These are phyloP conservation scores for Andrena dorsata DNA, from an alignment of 2,888 invertebrate genomes.

Conservation along the genomic window DNA sequence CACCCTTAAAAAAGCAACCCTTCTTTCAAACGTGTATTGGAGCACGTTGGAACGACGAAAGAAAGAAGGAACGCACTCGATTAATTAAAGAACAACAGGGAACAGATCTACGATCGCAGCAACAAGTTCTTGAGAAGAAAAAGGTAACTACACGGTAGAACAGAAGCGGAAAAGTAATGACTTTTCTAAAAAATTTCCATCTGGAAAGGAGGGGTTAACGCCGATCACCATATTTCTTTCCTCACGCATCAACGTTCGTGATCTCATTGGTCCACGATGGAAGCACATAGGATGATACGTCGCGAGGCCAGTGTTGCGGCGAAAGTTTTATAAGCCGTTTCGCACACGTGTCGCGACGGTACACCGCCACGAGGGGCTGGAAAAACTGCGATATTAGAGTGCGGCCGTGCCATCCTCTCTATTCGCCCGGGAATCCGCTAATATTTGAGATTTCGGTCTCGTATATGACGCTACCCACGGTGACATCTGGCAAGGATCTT, in stretches of 20 bases:
- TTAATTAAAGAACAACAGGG: too few relatives aligned
- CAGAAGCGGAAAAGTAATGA: too few relatives aligned
- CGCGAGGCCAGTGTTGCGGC: slow-evolving; percentile 9
- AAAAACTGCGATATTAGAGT: slow-evolving; percentile 71
- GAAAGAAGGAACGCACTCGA: too few relatives aligned
- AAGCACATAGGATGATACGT: slow-evolving; percentile 23
- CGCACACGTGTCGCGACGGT: slow-evolving; percentile 76
- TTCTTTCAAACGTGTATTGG: too few relatives aligned
- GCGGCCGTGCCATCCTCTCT: slow-evolving; percentile 64
- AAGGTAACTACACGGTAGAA: too few relatives aligned
- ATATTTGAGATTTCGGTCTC: slow-evolving; percentile 82
- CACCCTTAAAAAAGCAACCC: too few relatives aligned
- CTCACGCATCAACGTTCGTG: not conserved
- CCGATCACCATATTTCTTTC: not conserved
- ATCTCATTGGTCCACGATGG: slow-evolving; percentile 4
- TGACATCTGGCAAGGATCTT: slow-evolving; percentile 82
- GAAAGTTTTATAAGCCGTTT: slow-evolving; percentile 79
- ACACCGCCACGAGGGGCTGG: slow-evolving; percentile 49
- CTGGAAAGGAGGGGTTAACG: not conserved
- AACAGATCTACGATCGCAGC: too few relatives aligned
- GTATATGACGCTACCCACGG: slow-evolving; percentile 73
- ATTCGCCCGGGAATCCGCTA: slow-evolving; percentile 69
- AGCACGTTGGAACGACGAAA: too few relatives aligned
- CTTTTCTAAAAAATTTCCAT: not conserved
- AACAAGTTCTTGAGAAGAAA: too few relatives aligned